Conservation (phyloP, 2,888 invertebrate species). For the Alentia gelatinosa region DNA sequence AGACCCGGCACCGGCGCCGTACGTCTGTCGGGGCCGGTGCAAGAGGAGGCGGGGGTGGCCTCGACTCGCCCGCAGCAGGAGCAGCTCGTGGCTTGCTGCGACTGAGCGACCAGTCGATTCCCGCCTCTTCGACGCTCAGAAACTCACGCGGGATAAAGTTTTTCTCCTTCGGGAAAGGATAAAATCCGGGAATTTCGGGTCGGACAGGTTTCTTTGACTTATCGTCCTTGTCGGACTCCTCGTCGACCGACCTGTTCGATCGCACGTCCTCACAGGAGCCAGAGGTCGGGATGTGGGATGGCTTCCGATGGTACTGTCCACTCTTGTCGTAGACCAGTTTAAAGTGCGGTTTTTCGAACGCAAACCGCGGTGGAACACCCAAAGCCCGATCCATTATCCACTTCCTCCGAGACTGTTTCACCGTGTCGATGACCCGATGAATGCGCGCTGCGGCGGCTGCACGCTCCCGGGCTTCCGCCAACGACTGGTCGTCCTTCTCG, state of each 20-base stretch:
- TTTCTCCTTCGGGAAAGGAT: slow-evolving; percentile 9
- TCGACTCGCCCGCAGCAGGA: neutral
- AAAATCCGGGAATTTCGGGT: neutral
- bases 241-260: neutral
- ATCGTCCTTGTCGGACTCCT: neutral
- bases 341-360: neutral
- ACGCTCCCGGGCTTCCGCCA: neutral
- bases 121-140: neutral
- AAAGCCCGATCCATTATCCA: neutral
- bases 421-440: neutral
- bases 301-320: neutral
- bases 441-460: slow-evolving; percentile 2
- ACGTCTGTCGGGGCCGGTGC: neutral
- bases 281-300: neutral
- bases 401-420: neutral
- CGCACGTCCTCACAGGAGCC: neutral
- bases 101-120: slow-evolving; percentile 30
- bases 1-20: neutral
- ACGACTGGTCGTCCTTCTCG: neutral
- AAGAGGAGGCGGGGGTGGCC: neutral
- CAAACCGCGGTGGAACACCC: neutral
- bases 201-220: neutral
- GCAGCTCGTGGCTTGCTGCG: neutral
- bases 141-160: neutral
- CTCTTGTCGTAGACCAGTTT: slow-evolving; percentile 20